Percentiles rank a stretch among this genome's conserved stretches.
phyloP scores from a whole-genome alignment of 1,140 invertebrate genomes.

The Sweltsa coloradensis region DNA sequence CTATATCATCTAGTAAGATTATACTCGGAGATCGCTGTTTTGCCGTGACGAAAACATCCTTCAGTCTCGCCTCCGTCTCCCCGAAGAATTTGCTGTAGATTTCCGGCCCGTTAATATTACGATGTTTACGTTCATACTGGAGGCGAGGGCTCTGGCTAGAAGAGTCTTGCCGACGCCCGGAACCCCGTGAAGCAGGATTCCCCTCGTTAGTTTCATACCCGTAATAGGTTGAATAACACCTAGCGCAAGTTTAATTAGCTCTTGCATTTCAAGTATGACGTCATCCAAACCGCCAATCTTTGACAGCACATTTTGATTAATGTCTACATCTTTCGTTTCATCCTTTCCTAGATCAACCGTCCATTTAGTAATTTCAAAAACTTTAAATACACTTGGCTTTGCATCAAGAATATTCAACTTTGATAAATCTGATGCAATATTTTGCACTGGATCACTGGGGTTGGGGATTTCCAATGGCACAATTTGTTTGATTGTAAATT shows the following conservation, averaged over 20 bases:
- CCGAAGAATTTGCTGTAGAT: conserved; percentile 46
- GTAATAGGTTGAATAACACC: conserved; percentile 6
- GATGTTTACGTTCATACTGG: conserved; percentile 42
- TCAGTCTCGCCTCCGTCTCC: conserved; percentile 44
- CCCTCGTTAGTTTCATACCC: conserved; percentile 24
- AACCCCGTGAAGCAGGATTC: conserved; percentile 54
- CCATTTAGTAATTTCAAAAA: not conserved
- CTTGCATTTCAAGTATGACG: conserved; percentile 1
- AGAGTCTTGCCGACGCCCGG: conserved; percentile 54
- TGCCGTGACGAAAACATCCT: conserved; percentile 40
- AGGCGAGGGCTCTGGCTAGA: conserved; percentile 46
- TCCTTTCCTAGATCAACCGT: not conserved
- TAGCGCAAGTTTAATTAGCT: not conserved
- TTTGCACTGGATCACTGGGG: not conserved
- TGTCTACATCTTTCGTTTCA: not conserved
- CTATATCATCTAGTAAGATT: conserved; percentile 24
- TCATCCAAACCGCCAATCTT: not conserved
- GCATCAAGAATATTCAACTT: not conserved
- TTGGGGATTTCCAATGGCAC: not conserved
- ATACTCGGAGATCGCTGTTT: conserved; percentile 22
- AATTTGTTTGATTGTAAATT: conserved; percentile 27
- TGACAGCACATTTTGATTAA: not conserved
- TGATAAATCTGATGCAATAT: not conserved
- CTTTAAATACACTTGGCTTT: not conserved
- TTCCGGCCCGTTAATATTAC: conserved; percentile 46